Evolutionary conservation across 1,140 invertebrate genomes (phyloP), one percentile per base, ranked within the genome.

Genomic region (Drusus annulatus): DNA sequence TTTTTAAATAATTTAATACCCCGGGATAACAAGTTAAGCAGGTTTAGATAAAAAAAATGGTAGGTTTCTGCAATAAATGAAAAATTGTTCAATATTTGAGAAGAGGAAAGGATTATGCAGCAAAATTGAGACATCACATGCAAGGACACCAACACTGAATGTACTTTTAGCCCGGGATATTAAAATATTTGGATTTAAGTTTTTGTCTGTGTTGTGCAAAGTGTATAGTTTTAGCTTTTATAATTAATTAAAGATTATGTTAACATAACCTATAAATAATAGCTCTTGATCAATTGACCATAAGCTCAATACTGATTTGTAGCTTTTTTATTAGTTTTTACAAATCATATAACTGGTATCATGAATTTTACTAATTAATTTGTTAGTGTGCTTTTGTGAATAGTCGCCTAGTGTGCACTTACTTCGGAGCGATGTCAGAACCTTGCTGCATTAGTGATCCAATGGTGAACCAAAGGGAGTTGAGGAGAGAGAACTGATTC

Each of bases 381-480:
- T 45, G 36, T 45, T 45, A 13, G 36, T 45, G 36, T 45, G 36
- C 36, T 45, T 36, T 45, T 13, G 36, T 45, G 36, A 45, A 45
- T 45, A 45, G 0, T 45, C 36, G 36, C 36, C 8, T 60, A 31
- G 36, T 77, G 2, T 84, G 94, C 82, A 90, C 90, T 90, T 89
- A 95, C 94, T 94, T 93, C 80, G 93, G 93, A 91, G 95, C 95
- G 88, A 97, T 94, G 92, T 97, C 96, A 86, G 94, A 96, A 89
- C 96, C 96, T 92, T 96, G 95, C 92, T 96, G 95, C 95, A 97
- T 96, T 86, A 97, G 93, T 84, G 94, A 95, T 84, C 95, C 95
- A 88, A 96, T 94, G 89, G 95, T 95, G 91, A 96, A 96, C 95
- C 95, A 96, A 84, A 96, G 91, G 86, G 94, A 93, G 91, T 97